Evolutionary conservation across 2,113 vertebrate genomes (phyloP), one percentile per base, ranked within the genome.

Genomic region (Gobius niger): DNA sequence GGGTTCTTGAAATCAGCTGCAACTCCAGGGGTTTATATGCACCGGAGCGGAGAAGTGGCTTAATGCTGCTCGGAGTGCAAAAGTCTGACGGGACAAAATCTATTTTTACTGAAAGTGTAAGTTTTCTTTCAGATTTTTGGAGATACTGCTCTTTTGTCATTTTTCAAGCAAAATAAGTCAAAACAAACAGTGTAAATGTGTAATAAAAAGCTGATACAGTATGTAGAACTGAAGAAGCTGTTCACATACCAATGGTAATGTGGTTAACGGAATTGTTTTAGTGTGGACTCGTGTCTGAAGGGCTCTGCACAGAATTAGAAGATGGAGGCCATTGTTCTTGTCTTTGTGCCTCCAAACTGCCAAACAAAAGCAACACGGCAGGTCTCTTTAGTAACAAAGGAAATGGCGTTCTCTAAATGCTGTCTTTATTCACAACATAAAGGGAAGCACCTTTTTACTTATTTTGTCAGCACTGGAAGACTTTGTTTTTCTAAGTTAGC

Each of bases 11-110:
- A 80, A 80, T 69, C 52, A 47, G 75, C 1, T 59, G 77, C 69
- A 10, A 67, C 79, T 72, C 56, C 12, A 54, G 56, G 0, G 63
- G 24, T 34, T 68, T 52, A 34, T 67, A 18, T 47, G 63, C 62
- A 4, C 60, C 6, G 0, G 62, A 77, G 71, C 54, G 53, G 75
- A 75, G 62, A 18, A 59, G 76, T 80, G 73, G 74, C 77, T 76
- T 74, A 72, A 41, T 73, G 72, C 62, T 65, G 76, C 53, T 34
- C 18, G 9, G 8, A 34, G 9, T 56, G 53, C n/a, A 52, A n/a
- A 52, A 18, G 9, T 52, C n/a, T 34, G 24, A 10, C 19, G 6
- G 51, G 53, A 24, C 10, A 53, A 46, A 46, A 46, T 46, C 7
- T 11, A 46, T 7, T 46, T 34, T 34, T 34, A 34, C 24, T 34